Conservation (phyloP, 2,888 invertebrate species). For the Kuschelorhynchus macadamiae region DNA sequence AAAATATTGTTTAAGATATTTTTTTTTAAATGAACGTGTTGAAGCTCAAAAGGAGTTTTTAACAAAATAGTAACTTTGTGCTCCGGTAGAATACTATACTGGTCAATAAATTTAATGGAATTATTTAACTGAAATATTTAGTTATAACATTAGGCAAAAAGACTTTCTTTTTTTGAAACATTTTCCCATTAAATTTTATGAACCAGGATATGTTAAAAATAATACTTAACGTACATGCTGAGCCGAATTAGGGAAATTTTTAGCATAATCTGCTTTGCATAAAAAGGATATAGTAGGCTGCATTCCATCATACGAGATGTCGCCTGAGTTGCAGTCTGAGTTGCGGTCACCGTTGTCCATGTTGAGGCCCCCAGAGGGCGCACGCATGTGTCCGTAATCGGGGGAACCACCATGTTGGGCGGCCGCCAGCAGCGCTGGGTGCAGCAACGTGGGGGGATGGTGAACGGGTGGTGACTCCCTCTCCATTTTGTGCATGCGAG, state of each 20-base stretch:
- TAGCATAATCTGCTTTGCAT: constrained; percentile 71
- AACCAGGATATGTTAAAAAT: background rate
- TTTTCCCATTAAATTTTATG: too few relatives aligned
- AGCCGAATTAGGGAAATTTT: constrained; percentile 55
- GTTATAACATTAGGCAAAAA: too few relatives aligned
- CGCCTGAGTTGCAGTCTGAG: constrained; percentile 93
- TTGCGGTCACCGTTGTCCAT: constrained; percentile 89
- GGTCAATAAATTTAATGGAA: background rate
- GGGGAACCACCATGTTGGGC: constrained; percentile 87
- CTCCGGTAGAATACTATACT: background rate
- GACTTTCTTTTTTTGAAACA: too few relatives aligned
- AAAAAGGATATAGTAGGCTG: constrained; percentile 97
- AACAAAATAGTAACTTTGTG: background rate
- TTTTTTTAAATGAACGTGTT: too few relatives aligned
- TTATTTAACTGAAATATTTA: too few relatives aligned
- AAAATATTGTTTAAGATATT: too few relatives aligned
- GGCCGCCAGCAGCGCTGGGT: constrained; percentile 87
- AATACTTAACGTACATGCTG: constrained; percentile 59
- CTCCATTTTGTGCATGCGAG: constrained; percentile 79
- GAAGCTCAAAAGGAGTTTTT: too few relatives aligned
- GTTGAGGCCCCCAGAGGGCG: constrained; percentile 69
- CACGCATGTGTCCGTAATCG: constrained; percentile 82
- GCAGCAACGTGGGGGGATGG: constrained; percentile 87
- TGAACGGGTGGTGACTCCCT: constrained; percentile 89
- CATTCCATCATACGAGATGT: constrained; percentile 92